Evolutionary conservation across 2,888 invertebrate species (phyloP).

Genomic region (Nycteola revayana): DNA sequence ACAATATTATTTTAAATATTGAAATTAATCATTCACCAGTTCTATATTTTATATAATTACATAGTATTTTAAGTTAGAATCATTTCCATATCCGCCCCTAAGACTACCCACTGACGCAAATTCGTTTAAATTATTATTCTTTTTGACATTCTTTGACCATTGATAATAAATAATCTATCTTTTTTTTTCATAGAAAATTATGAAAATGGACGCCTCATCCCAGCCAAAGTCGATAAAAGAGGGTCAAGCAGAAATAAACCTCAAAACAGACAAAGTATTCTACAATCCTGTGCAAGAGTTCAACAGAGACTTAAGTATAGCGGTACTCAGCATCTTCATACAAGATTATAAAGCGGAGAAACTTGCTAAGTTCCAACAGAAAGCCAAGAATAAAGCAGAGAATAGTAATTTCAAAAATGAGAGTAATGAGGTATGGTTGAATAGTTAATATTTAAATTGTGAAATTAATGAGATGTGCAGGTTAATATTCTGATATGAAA

Average conservation of each 20-base stretch:
- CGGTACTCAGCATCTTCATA: constrained; percentile 86
- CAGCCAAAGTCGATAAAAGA: constrained; percentile 82
- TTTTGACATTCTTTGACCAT: too few relatives aligned
- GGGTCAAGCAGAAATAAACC: constrained; percentile 89
- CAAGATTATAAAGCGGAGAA: constrained; percentile 68
- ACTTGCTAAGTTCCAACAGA: constrained; percentile 39
- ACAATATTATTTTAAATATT: too few relatives aligned
- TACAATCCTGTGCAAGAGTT: constrained; percentile 99
- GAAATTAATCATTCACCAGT: too few relatives aligned
- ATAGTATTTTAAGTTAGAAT: too few relatives aligned
- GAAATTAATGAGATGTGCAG: too few relatives aligned
- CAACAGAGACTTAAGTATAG: constrained; percentile 95
- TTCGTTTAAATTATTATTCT: too few relatives aligned
- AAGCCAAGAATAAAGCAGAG: constrained; percentile 31
- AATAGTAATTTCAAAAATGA: constrained; percentile 23
- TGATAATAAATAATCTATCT: neutral
- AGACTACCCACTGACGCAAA: too few relatives aligned
- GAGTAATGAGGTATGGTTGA: constrained; percentile 25
- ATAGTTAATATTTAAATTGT: too few relatives aligned
- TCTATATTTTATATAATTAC: too few relatives aligned
- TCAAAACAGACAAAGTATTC: constrained; percentile 90
- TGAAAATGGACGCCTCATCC: constrained; percentile 52
- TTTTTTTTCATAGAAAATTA: constrained; percentile 32
- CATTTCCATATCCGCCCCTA: too few relatives aligned
- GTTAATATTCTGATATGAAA: neutral